Base-by-base conservation (phyloP, 2,888 invertebrate genomes). In the Caenorhabditis afra region DNA sequence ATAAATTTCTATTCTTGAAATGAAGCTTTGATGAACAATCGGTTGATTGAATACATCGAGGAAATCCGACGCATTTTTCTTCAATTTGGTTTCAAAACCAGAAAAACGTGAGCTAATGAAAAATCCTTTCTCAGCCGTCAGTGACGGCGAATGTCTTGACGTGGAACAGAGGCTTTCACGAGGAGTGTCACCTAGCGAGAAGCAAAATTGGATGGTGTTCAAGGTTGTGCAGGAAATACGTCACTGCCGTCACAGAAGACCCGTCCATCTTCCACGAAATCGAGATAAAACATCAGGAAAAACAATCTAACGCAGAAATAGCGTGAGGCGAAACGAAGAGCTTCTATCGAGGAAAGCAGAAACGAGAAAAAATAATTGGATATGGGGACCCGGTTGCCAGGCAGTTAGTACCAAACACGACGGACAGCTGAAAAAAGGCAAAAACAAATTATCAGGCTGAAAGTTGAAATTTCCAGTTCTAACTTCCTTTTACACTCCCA, bases 201-300 rank as follows among this genome's bases (percentile, higher is more conserved):
- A 70, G 45, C 62, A 49, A 73, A 73, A 73, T 64, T 73, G n/a
- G 58, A 64, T 52, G 50, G 58, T 64, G 50, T 57, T 64, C 57
- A 71, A 71, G 62, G 61, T 29, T 64, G 64, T 47, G 62, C 61
- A 53, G 62, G 49, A 47, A 39, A 58, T 22, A 12, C 16, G 39
- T 39, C 16, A 16, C 22, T 62, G 39, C 18, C 20, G 18, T 22
- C 41, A n/a, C 59, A 35, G 1, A 58, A 58, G 50, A 68, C 50
- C 73, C 44, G 57, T 73, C 29, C 29, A 29, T 29, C 29, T 29
- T 71, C 47, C 71, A 58, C 50, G 35, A 45, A 73, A 67, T 55
- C 64, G 41, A 29, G 14, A 35, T 22, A 12, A 39, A 47, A 37
- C 50, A 67, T 68, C 68, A 50, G 52, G 44, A 39, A 58, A 18